Conservation (phyloP, 2,888 invertebrate species). For the Hydrotaea diabolus region DNA sequence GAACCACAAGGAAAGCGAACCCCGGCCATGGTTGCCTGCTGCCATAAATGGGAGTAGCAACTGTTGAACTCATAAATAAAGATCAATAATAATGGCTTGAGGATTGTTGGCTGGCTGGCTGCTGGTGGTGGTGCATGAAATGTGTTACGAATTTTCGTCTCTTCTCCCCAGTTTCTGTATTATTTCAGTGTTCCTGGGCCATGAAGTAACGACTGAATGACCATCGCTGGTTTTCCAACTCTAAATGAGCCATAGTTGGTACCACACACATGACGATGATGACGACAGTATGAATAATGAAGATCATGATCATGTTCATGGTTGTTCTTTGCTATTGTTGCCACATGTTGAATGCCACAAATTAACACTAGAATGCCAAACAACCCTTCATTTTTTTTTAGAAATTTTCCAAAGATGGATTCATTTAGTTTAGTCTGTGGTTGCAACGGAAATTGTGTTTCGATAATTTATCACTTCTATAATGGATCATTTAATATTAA, state of each 20-base stretch:
- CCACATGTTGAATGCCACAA: slow-evolving; percentile 17
- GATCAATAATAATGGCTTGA: slow-evolving; percentile 32
- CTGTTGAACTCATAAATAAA: slow-evolving; percentile 56
- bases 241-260: slow-evolving; percentile 31
- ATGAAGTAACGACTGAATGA: background rate
- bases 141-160: slow-evolving; percentile 46
- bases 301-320: background rate
- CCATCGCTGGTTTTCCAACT: background rate
- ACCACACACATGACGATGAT: background rate
- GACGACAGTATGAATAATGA: background rate
- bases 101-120: background rate
- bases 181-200: background rate
- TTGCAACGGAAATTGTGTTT: background rate
- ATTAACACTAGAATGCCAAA: background rate
- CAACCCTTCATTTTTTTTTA: background rate
- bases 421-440: background rate
- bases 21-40: background rate
- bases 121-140: slow-evolving; percentile 38
- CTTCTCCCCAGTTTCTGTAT: slow-evolving; percentile 11
- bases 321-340: background rate
- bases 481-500: background rate
- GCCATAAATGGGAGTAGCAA: slow-evolving; percentile 46
- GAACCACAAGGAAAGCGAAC: background rate
- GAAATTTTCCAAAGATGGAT: background rate
- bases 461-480: background rate